phyloP scores from a whole-genome alignment of 1,140 invertebrate species.

The Phymorhynchus buccinoides region DNA sequence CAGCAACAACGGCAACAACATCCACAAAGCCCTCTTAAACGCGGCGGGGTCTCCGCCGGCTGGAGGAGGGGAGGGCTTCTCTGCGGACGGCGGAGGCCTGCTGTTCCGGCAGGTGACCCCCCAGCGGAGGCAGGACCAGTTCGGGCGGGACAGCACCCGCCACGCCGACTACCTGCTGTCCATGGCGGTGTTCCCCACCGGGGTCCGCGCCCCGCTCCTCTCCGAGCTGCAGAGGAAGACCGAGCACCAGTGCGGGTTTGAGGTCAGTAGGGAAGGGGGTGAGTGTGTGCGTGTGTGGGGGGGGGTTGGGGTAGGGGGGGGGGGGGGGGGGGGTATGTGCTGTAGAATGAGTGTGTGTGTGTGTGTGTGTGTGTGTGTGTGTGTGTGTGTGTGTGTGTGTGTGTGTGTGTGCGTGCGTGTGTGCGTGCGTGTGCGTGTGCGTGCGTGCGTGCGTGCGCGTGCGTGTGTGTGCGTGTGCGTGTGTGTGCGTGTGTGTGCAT shows the following conservation, averaged over 20 bases:
- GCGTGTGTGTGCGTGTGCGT: no score
- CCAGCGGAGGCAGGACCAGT: constrained; percentile 25
- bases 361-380: no score
- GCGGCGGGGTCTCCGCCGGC: not conserved
- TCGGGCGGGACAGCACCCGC: constrained; percentile 26
- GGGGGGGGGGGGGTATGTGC: no score
- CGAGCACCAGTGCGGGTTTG: constrained; percentile 4
- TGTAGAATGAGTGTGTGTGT: no score
- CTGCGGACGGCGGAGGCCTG: not conserved
- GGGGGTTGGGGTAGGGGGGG: no score
- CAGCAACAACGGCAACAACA: not conserved
- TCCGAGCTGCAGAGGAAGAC: constrained; percentile 34
- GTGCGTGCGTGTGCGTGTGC: no score
- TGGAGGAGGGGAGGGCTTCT: not conserved
- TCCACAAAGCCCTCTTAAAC: not conserved
- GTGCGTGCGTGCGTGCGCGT: no score
- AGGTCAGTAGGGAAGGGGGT: not conserved
- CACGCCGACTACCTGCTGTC: constrained; percentile 37
- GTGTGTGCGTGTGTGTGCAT: no score
- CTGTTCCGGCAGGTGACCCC: constrained; percentile 35
- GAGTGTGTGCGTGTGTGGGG: not conserved
- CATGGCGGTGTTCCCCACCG: constrained; percentile 38
- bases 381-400: no score
- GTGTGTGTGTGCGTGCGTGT: no score
- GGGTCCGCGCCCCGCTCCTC: constrained; percentile 31